Percentiles rank a stretch among this genome's conserved stretches.
phyloP scores from a whole-genome alignment of 2,888 invertebrate species.

The Drosophila ustulata region DNA sequence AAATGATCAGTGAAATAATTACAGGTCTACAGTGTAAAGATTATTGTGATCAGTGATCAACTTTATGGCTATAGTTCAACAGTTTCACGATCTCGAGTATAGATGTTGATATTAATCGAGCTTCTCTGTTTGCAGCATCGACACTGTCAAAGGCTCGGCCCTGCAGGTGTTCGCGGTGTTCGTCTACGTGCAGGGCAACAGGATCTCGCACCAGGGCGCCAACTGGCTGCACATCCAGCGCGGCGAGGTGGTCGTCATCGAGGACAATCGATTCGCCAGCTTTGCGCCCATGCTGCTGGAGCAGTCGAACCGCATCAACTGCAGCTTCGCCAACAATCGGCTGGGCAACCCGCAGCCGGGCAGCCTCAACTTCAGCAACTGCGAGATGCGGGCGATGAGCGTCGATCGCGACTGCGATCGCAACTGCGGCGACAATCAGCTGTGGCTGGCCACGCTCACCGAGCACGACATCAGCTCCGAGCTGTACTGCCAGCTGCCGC shows the following conservation, averaged over 20 bases:
- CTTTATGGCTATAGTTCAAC: no score
- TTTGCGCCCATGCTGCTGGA: constrained; percentile 78
- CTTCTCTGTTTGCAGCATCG: constrained; percentile 69
- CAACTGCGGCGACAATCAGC: constrained; percentile 72
- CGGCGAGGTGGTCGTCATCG: constrained; percentile 77
- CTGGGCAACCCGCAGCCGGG: constrained; percentile 75
- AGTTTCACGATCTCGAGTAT: no score
- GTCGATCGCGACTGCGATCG: constrained; percentile 74
- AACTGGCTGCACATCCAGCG: constrained; percentile 82
- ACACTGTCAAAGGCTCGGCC: constrained; percentile 80
- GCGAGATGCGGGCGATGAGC: constrained; percentile 77
- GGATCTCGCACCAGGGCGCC: constrained; percentile 72
- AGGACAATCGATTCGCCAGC: constrained; percentile 80
- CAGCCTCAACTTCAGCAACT: constrained; percentile 82
- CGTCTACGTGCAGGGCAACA: constrained; percentile 79
- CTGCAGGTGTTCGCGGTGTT: constrained; percentile 80
- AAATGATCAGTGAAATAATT: no score
- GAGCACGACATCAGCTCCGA: constrained; percentile 82
- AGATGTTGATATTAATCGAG: background rate
- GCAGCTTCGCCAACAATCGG: constrained; percentile 82
- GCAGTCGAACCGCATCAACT: constrained; percentile 64
- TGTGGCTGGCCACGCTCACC: constrained; percentile 77
- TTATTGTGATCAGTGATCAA: no score
- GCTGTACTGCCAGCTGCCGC: constrained; percentile 79
- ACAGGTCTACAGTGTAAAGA: no score